Conservation (phyloP, 2,888 invertebrate species). For the Dryocosmus kuriphilus region DNA sequence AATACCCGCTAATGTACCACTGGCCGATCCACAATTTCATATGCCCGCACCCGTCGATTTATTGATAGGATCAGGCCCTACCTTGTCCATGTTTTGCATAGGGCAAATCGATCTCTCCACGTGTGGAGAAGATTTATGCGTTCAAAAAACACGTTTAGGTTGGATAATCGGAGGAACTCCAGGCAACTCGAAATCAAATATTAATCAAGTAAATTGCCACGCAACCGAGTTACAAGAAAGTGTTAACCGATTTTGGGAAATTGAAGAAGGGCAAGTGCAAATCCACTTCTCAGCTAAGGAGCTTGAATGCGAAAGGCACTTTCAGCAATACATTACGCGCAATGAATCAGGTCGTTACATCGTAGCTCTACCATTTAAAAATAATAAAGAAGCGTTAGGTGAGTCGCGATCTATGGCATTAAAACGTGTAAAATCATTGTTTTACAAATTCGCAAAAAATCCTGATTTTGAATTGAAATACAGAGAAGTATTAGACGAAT, state of each 20-base stretch:
- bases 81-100: constrained; percentile 46
- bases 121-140: constrained; percentile 4
- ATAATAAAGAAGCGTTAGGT: constrained; percentile 35
- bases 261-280: constrained; percentile 56
- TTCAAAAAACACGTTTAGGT: constrained; percentile 50
- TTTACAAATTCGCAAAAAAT: constrained; percentile 42
- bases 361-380: constrained; percentile 43
- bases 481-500: constrained; percentile 41
- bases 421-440: constrained; percentile 38
- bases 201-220: constrained; percentile 35
- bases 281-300: constrained; percentile 53
- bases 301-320: constrained; percentile 58
- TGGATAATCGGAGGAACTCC: constrained; percentile 54
- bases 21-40: constrained; percentile 55
- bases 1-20: constrained; percentile 44
- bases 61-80: too few species aligned
- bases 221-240: constrained; percentile 38
- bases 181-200: background rate
- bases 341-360: constrained; percentile 54
- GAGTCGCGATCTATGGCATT: constrained; percentile 44
- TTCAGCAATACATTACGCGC: constrained; percentile 53
- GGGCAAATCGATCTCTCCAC: constrained; percentile 42
- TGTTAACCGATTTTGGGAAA: constrained; percentile 54
- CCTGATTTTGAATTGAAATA: constrained; percentile 40
- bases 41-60: constrained; percentile 39